phyloP scores from a whole-genome alignment of 2,888 invertebrate species.

The Mimas tiliae region DNA sequence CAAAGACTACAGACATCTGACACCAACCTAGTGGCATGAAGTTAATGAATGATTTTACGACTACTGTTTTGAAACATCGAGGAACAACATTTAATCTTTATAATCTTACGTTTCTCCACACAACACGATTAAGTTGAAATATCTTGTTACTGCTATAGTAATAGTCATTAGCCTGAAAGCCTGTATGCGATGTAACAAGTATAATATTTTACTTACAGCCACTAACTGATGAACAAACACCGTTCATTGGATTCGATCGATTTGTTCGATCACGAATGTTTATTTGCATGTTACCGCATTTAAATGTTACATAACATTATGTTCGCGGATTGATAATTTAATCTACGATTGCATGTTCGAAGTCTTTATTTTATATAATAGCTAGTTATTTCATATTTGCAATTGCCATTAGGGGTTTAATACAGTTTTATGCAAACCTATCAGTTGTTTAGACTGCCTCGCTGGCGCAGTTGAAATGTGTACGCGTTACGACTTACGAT shows the following conservation, averaged over 20 bases:
- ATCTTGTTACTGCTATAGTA: not conserved
- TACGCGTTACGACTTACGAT: no score
- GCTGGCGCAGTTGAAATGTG: no score
- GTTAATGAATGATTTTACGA: not conserved
- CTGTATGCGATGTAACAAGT: constrained; percentile 4
- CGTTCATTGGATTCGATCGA: not conserved
- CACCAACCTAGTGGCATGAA: not conserved
- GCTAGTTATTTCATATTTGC: not conserved
- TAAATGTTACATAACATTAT: not conserved
- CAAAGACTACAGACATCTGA: no score
- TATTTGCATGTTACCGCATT: not conserved
- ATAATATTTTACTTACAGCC: constrained; percentile 4
- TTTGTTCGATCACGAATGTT: constrained; percentile 8
- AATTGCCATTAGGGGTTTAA: not conserved
- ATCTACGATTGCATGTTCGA: not conserved
- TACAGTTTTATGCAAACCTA: no score
- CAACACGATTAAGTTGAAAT: not conserved
- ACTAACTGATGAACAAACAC: not conserved
- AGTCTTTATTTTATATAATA: not conserved
- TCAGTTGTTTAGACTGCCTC: not conserved
- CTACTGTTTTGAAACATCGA: no score
- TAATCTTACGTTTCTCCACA: not conserved
- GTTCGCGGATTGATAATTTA: constrained; percentile 4
- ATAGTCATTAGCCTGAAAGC: not conserved
- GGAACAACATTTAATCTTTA: not conserved